Conservation (phyloP, 2,888 invertebrate species). For the Eurytoma adleriae region DNA sequence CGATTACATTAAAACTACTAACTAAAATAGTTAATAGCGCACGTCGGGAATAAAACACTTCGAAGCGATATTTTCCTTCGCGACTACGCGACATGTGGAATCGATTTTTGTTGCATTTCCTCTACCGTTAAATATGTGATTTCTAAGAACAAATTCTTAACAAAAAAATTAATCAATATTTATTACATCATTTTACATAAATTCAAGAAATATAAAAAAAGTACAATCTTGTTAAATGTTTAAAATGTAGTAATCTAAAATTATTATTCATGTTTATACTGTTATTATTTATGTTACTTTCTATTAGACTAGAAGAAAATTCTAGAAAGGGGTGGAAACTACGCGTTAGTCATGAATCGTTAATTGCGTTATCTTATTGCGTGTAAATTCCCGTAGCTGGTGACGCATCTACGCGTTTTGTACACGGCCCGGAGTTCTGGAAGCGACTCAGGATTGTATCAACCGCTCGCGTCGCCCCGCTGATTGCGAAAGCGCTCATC, state of each 20-base stretch:
- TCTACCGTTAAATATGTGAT: neutral
- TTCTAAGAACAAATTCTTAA: too few relatives aligned
- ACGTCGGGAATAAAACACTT: neutral
- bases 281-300: too few relatives aligned
- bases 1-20: neutral
- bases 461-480: neutral
- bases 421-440: constrained; percentile 22
- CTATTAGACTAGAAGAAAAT: neutral
- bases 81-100: neutral
- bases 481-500: too few relatives aligned
- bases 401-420: constrained; percentile 14
- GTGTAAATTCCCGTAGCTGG: neutral
- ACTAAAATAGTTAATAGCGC: neutral
- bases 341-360: constrained; percentile 12
- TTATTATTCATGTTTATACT: neutral
- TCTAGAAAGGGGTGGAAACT: constrained; percentile 12
- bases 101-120: neutral
- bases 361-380: constrained; percentile 29
- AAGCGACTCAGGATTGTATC: constrained; percentile 19
- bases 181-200: too few relatives aligned
- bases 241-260: neutral
- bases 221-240: neutral
- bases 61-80: too few relatives aligned
- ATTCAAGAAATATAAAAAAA: neutral
- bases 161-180: too few relatives aligned